Conservation (phyloP, 2,888 invertebrate species). For the Standfussiana lucernea region DNA sequence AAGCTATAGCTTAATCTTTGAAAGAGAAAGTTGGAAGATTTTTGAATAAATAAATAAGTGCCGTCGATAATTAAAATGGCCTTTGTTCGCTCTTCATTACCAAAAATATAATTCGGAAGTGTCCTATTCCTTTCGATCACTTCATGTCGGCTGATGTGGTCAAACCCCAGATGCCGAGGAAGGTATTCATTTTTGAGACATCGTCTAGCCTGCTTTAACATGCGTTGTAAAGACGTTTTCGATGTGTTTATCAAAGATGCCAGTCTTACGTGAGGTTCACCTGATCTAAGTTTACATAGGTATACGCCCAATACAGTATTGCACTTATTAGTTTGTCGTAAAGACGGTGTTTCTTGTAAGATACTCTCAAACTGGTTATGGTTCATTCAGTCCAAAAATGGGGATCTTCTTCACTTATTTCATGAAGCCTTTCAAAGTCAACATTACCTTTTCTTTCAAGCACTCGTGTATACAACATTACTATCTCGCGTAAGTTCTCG, state of each 20-base stretch:
- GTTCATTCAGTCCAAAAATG: conserved; percentile 22
- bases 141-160: conserved; percentile 20
- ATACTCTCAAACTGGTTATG: conserved; percentile 26
- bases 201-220: conserved; percentile 26
- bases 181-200: conserved; percentile 29
- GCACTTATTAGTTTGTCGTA: conserved; percentile 28
- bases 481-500: conserved; percentile 28
- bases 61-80: conserved; percentile 32
- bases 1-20: conserved; percentile 22
- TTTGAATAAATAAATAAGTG: conserved; percentile 33
- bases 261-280: conserved; percentile 26
- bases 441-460: conserved; percentile 4
- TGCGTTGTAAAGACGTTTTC: conserved; percentile 27
- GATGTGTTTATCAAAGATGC: conserved; percentile 34
- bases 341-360: conserved; percentile 23
- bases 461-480: conserved; percentile 14
- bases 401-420: conserved; percentile 24
- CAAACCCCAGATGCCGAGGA: conserved; percentile 18
- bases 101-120: conserved; percentile 32
- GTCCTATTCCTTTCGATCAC: conserved; percentile 10
- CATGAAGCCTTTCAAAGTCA: conserved; percentile 19
- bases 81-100: conserved; percentile 29
- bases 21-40: conserved; percentile 25
- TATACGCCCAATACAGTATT: conserved; percentile 24
- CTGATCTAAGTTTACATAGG: conserved; percentile 23